A percentile compares a stretch with the other conserved stretches of the same genome.
Evolutionary conservation across 2,113 vertebrate species (phyloP).

Genomic region (Phyllopteryx taeniolatus): DNA sequence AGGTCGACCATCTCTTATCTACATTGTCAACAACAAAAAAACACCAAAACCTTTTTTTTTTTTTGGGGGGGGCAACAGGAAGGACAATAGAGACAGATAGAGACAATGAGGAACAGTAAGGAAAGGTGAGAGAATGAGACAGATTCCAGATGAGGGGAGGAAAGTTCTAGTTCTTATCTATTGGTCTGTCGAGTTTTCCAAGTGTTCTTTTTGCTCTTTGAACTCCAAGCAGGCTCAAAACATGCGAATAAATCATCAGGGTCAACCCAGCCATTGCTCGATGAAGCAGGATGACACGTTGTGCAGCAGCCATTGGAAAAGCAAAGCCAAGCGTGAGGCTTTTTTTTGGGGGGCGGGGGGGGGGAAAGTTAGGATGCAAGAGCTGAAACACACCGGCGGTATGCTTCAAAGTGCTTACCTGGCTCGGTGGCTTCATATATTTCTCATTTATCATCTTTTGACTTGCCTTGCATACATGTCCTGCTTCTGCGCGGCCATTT

Average conservation of each 20-base stretch:
- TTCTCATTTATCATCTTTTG: neutral
- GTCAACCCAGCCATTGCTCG: constrained; percentile 36
- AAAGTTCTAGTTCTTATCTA: constrained; percentile 14
- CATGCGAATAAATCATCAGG: constrained; percentile 42
- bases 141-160: constrained; percentile 30
- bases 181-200: constrained; percentile 15
- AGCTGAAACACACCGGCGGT: constrained; percentile 5
- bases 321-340: constrained; percentile 16
- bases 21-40: constrained; percentile 21
- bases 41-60: neutral
- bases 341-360: neutral
- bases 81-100: constrained; percentile 19
- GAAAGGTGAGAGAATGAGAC: constrained; percentile 18
- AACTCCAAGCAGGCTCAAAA: constrained; percentile 24
- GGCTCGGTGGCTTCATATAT: neutral
- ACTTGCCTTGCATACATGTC: neutral
- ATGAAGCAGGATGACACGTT: constrained; percentile 46
- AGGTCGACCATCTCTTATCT: constrained; percentile 16
- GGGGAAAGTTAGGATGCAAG: neutral
- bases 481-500: neutral
- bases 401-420: constrained; percentile 31
- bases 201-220: constrained; percentile 14
- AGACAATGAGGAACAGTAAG: constrained; percentile 17
- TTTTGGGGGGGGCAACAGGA: constrained; percentile 7
- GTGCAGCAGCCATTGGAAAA: constrained; percentile 42